Base-by-base conservation (phyloP, 2,113 vertebrate genomes). In the Peromyscus leucopus region DNA sequence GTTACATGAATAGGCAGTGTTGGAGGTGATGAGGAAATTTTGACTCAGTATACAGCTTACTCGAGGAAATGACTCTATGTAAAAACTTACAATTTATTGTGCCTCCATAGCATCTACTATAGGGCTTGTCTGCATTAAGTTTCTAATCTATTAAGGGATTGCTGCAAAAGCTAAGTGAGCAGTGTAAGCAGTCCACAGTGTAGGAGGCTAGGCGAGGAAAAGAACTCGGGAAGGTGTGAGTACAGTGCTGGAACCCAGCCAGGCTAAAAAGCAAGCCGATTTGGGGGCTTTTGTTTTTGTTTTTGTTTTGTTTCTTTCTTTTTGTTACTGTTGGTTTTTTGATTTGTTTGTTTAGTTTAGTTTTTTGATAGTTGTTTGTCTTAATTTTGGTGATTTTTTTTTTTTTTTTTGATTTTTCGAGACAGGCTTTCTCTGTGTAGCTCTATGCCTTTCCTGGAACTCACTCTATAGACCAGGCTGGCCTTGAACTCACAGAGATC, bases 141-240 rank as follows among this genome's bases (percentile, higher is more conserved):
- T 95, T 97, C 88, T 65, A 93, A 96, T 84, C 63, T 94, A 93
- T 80, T 93, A 88, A 83, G 69, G 88, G 83, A 91, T 86, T 59
- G 10, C 67, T 93, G 26, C 61, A 51, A 51, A 95, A n/a, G 33
- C 65, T 72, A 90, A 85, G 57, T 92, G 89, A 80, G 65, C n/a
- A 93, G 24, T 86, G n/a, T 76, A 89, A 46, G 78, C 22, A 75
- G 16, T 67, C 71, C 82, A 71, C 28, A 87, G 24, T 74, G 7
- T 65, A 31, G 33, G 19, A 72, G 21, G 90, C 85, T 28, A 84
- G 63, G 59, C 24, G 61, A 93, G 42, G 46, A 39, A 94, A 76
- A 87, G 55, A n/a, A 26, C n/a, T 93, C 78, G 84, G 46, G 31
- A 92, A 94, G 42, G n/a, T 71, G 89, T 94, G 21, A 33, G 55